Evolutionary conservation across 2,888 invertebrate species (phyloP), one percentile per base, ranked within the genome.

Genomic region (Eristalinus aeneus): DNA sequence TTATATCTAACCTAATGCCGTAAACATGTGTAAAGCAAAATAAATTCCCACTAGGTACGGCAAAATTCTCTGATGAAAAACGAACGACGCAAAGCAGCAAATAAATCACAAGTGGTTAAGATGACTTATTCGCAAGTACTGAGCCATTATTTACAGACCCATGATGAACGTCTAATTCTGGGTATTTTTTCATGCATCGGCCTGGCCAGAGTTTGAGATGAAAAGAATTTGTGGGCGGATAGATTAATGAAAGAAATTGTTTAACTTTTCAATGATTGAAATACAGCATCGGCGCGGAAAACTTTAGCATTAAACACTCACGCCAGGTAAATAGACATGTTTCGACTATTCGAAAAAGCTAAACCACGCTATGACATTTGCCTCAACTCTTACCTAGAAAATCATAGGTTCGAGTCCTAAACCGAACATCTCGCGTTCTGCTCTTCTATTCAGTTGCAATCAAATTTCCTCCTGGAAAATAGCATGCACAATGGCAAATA

Each of bases 11-110:
- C 46, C 20, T 16, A 32, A 53, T 46, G 32, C 34, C 75, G 32
- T 75, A 68, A 53, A 34, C 34, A 58, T 60, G 67, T 60, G 16
- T 34, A 60, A 34, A 22, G 3, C 34, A 22, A 67, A 67, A 75
- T 75, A 75, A 75, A 36, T 46, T 46, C 16, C 16, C 23, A 16
- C 54, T 54, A 56, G 64, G 54, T 56, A 73, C 34, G 39, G 9
- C n/a, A 16, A 46, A 46, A n/a, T 16, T 46, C 16, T 46, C 8
- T 46, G 46, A 6, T 6, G 46, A 8, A 8, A 16, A 8, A 16
- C 16, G 16, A 16, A 46, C 46, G 16, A 16, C 16, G 16, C n/a
- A 46, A 46, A 16, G 16, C n/a, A 16, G 16, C 16, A 16, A 46
- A n/a, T 16, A 46, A 46, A 46, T 46, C n/a, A 16, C 46, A 46